phyloP scores from a whole-genome alignment of 2,888 invertebrate genomes.

The Bellardia bayeri region DNA sequence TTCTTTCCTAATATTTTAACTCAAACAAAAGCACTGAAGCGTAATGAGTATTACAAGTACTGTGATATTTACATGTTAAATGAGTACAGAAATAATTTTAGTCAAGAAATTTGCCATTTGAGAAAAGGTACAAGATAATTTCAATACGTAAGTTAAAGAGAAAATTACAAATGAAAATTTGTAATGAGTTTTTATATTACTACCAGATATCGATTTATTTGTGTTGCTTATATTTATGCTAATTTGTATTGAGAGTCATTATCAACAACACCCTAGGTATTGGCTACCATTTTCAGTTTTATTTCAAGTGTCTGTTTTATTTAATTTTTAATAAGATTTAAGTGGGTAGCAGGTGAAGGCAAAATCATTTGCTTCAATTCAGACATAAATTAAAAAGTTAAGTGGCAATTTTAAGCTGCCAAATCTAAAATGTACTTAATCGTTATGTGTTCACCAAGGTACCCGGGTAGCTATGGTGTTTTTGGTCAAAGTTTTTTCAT shows the following conservation, averaged over 20 bases:
- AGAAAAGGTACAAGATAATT: slow-evolving; percentile 20
- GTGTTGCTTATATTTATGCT: slow-evolving; percentile 8
- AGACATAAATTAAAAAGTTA: background rate
- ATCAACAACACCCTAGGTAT: background rate
- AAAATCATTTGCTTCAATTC: background rate
- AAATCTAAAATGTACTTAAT: too few relatives aligned
- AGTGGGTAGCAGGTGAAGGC: too few relatives aligned
- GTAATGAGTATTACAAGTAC: slow-evolving; percentile 60
- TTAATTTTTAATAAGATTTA: background rate
- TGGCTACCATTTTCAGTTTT: background rate
- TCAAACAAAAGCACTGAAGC: slow-evolving; percentile 54
- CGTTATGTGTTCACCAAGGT: too few relatives aligned
- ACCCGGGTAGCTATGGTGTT: too few relatives aligned
- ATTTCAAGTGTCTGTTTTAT: background rate
- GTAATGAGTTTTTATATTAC: background rate
- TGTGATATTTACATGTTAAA: slow-evolving; percentile 61
- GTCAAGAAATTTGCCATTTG: slow-evolving; percentile 6
- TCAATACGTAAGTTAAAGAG: background rate
- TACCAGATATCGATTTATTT: slow-evolving; percentile 2
- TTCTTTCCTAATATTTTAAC: background rate
- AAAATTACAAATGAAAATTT: background rate
- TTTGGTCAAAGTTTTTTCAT: too few relatives aligned
- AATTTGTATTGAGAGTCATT: slow-evolving; percentile 11
- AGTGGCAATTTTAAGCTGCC: background rate
- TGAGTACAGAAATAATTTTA: slow-evolving; percentile 35